Conservation (phyloP, 2,797 vertebrate genomes). For the Enoplosus armatus region DNA sequence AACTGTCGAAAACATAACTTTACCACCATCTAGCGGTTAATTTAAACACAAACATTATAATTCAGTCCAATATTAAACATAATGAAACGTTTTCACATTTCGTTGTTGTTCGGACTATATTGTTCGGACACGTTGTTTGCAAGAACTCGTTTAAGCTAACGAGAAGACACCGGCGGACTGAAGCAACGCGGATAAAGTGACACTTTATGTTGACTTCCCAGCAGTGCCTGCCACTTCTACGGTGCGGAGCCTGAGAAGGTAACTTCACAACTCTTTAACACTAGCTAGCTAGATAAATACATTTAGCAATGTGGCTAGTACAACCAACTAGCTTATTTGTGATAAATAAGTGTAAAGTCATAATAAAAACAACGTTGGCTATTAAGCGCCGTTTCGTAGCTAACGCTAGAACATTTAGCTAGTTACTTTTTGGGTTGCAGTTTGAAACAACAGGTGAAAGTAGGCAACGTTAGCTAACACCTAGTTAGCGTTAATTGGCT, state of each 20-base stretch:
- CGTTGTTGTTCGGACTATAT: neutral
- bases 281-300: neutral
- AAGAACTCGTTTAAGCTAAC: rapidly evolving
- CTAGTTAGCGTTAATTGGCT: neutral
- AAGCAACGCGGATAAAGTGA: neutral
- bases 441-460: neutral
- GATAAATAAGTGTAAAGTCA: neutral
- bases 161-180: neutral
- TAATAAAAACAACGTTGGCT: rapidly evolving
- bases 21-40: neutral
- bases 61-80: neutral
- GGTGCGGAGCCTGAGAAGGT: constrained; percentile 7
- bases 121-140: neutral
- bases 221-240: neutral
- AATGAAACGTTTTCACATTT: neutral
- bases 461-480: neutral
- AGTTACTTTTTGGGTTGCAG: too few relatives aligned
- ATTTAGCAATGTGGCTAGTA: too few relatives aligned
- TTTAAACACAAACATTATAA: neutral
- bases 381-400: rapidly evolving
- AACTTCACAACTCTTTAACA: neutral
- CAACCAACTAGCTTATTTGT: neutral
- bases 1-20: neutral
- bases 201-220: neutral
- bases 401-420: neutral